Base-by-base conservation (phyloP, 2,797 vertebrate species). In the Galagoides demidoff region DNA sequence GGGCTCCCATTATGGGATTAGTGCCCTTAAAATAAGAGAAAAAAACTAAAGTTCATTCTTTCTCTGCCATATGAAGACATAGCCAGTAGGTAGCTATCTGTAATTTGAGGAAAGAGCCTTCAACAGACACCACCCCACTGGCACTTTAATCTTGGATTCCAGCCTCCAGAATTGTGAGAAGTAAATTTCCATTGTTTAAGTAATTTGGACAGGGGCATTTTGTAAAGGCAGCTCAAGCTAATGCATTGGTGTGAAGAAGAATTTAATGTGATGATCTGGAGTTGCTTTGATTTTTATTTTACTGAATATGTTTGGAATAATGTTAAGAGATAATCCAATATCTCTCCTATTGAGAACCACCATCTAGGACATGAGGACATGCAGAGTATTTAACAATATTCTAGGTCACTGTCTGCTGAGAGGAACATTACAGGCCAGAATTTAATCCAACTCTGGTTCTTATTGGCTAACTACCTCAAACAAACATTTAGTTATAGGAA, bases 211-310 rank as follows among this genome's bases (percentile, higher is more conserved):
- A 31, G n/a, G 11, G 63, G n/a, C 37, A 55, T 68, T 86, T 52
- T 68, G 66, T 68, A 85, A 34, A 76, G 59, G 23, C 39, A 78
- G 55, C 39, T 20, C 34, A 64, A 64, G 55, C 77, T 63, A 61
- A 64, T 45, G 45, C 25, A 57, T 43, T 52, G 57, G 13, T 19
- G 49, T 7, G 16, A 89, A 84, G 68, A 77, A 29, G 37, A 61
- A 63, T 79, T 84, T 94, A 86, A 73, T 79, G 71, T 39, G 43
- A 66, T 71, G 39, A 10, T 57, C 61, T 84, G 34, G 1, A 87
- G 45, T 52, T 94, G 6, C n/a, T 96, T 84, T 89, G 81, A 68
- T 95, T 92, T 94, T 93, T 93, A 82, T 93, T 92, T 94, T 79
- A 73, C 87, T 71, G 20, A 82, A 1, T 70, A 31, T 95, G 34